phyloP scores from a whole-genome alignment of 2,797 vertebrate genomes.

The Gambusia yucatana region DNA sequence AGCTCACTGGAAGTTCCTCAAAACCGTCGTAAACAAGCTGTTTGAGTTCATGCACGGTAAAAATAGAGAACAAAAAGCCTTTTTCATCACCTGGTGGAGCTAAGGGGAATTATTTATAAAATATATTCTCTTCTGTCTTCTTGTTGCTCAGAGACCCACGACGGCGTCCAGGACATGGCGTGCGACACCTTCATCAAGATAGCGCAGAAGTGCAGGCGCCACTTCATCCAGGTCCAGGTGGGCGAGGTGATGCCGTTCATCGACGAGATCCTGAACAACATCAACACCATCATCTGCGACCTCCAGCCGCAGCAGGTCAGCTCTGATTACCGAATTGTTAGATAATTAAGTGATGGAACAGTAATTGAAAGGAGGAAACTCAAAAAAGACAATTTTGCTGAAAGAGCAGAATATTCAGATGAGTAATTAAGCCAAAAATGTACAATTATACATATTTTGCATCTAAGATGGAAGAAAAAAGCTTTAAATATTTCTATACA shows the following conservation, averaged over 20 bases:
- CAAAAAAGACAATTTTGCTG: too few species aligned
- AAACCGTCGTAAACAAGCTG: conserved; percentile 97
- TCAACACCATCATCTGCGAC: conserved; percentile 99
- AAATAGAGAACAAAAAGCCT: conserved; percentile 3
- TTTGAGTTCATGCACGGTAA: conserved; percentile 99
- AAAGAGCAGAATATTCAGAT: too few species aligned
- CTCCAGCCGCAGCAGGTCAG: conserved; percentile 97
- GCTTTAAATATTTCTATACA: too few species aligned
- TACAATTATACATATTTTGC: too few species aligned
- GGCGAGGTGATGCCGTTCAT: conserved; percentile 99
- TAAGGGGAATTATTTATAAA: too few species aligned
- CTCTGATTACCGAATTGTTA: too few species aligned
- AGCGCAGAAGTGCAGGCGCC: conserved; percentile 96
- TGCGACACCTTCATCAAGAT: conserved; percentile 99
- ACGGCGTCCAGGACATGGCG: conserved; percentile 99
- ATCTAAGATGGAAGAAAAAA: too few species aligned
- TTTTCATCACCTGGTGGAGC: neutral
- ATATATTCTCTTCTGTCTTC: too few species aligned
- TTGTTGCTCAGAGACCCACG: conserved; percentile 91
- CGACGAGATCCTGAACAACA: conserved; percentile 98
- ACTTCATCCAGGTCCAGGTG: conserved; percentile 98
- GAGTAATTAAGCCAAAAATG: too few species aligned
- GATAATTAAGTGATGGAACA: too few species aligned
- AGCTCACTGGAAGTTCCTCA: conserved; percentile 98
- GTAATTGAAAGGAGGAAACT: too few species aligned